Evolutionary conservation across 2,888 invertebrate species (phyloP), one percentile per base, ranked within the genome.

Genomic region (Helobdella robusta): DNA sequence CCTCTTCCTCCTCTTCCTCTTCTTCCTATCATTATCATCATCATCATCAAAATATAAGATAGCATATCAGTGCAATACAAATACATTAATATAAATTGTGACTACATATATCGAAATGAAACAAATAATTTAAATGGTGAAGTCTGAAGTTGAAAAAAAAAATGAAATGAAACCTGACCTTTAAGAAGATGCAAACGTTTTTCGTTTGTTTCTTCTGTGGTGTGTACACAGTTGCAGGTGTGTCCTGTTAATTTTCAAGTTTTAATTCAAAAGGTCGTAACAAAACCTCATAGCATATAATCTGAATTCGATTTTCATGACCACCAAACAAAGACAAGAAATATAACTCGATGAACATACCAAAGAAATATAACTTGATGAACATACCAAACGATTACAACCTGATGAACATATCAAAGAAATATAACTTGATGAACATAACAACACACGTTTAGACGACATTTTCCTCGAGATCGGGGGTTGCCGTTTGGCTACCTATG

Each of bases 141-240:
- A 11, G 15, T 18, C 18, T 40, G 18, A 25, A 35, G 5, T 20
- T 30, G 23, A 6, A 36, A 0, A 40, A 15, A n/a, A n/a, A n/a
- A n/a, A n/a, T n/a, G n/a, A n/a, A n/a, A n/a, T n/a, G n/a, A n/a
- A 5, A 40, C 48, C 66, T 54, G 48, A 73, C 78, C 73, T 92
- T 93, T 32, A 95, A 84, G 79, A 92, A 93, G 72, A 97, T 92
- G 8, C 93, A 92, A 68, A 95, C 86, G 76, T 93, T 92, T 78
- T 94, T 95, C 5, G 94, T 85, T 76, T 90, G 91, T 82, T 95
- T 95, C 79, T 94, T 95, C 34, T 34, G 56, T 66, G 87, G 87
- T 2, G 97, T 95, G 70, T 97, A 84, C 15, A 92, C 82, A 11
- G 87, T 85, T 0, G 92, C 91, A 0, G 92, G 87, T 63, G 62